Evolutionary conservation across 2,888 invertebrate genomes (phyloP), one percentile per base, ranked within the genome.

Genomic region (Hydriomena furcata): DNA sequence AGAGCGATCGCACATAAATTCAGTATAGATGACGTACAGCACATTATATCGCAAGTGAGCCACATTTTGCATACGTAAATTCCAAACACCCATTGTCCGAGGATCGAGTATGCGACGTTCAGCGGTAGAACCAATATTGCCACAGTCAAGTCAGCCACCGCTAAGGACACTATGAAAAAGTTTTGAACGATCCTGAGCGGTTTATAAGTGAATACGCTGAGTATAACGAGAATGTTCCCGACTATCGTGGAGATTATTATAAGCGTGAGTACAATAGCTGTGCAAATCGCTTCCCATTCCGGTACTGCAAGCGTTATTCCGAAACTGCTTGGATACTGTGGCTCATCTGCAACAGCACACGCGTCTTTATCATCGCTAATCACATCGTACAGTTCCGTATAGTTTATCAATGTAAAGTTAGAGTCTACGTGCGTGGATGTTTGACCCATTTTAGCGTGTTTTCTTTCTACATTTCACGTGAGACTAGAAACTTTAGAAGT

Each of bases 141-240:
- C 7, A 98, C 97, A 0, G 97, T 97, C 54, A 97, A 90, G 82
- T 98, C 98, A 2, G 98, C 98, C 11, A 98, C 97, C 0, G 98
- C 98, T 62, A 98, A 85, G 1, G 98, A 98, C 0, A 98, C 98
- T 66, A 98, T 97, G 87, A 98, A 98, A 87, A 98, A 98, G 84
- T 98, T 98, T 79, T 98, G 98, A 21, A 97, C 98, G 65, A 97
- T 97, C 57, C 97, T 92, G 40, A 98, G 89, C 1, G 98, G 98
- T 73, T 96, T 95, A 84, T 98, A 97, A 0, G 97, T 98, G 86
- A 98, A 98, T n/a, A 98, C 98, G 73, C 97, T 97, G 28, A 98
- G 92, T 64, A 98, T 98, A 44, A 98, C 98, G 60, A 99, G 91
- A 50, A 96, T 94, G 84, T 98, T 98, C 43, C 98, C 98, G 45